Conservation (phyloP, 2,888 invertebrate species). For the Torymus aiolomorphi region DNA sequence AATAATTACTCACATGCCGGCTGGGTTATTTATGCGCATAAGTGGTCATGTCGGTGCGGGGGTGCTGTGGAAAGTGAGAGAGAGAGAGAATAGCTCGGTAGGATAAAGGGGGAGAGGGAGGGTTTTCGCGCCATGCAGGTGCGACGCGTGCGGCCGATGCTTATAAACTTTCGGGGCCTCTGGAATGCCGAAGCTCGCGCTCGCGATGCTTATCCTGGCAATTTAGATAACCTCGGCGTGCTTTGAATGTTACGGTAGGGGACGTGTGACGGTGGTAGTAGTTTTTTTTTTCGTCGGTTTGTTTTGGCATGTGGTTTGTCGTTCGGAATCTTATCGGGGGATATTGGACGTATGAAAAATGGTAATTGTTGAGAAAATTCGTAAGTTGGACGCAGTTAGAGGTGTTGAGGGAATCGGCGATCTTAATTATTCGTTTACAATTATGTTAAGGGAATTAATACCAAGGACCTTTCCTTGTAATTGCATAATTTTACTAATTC, state of each 20-base stretch:
- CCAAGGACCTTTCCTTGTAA: neutral
- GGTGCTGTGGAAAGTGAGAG: neutral
- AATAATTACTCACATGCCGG: slow-evolving; percentile 61
- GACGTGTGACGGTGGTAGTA: too few species aligned
- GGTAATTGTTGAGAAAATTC: too few species aligned
- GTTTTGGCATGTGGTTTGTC: too few species aligned
- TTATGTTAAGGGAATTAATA: too few species aligned
- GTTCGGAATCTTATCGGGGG: too few species aligned
- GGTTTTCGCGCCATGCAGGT: neutral
- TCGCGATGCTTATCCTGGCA: slow-evolving; percentile 1
- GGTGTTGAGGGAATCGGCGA: too few species aligned
- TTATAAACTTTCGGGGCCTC: neutral
- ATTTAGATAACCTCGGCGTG: slow-evolving; percentile 1
- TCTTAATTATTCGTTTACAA: too few species aligned
- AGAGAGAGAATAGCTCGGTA: neutral
- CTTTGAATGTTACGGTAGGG: slow-evolving; percentile 1
- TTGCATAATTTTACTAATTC: neutral
- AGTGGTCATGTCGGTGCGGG: neutral
- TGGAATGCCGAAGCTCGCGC: neutral
- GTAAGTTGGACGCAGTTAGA: too few species aligned
- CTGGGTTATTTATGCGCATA: slow-evolving; percentile 34
- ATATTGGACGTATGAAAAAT: too few species aligned
- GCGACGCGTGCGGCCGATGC: neutral
- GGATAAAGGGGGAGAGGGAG: neutral
- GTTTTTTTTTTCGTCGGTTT: too few species aligned